Evolutionary conservation across 2,888 invertebrate genomes (phyloP).

Genomic region (Drosophila rubida): DNA sequence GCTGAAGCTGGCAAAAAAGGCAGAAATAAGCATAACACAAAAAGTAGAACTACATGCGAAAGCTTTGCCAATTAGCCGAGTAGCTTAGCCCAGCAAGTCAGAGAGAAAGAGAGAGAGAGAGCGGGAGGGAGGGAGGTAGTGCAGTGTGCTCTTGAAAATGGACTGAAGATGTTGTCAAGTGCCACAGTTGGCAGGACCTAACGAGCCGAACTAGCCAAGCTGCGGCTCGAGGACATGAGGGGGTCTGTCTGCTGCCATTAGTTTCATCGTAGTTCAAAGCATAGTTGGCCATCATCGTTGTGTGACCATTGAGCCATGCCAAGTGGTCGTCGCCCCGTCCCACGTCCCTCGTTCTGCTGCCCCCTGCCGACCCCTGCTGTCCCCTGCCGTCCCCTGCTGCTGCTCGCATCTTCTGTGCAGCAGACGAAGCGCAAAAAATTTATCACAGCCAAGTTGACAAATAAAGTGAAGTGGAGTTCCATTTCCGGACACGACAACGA

Average conservation of each 20-base stretch:
- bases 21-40: neutral
- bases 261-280: slow-evolving; percentile 77
- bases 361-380: neutral
- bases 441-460: slow-evolving; percentile 75
- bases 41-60: slow-evolving; percentile 9
- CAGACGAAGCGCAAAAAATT: slow-evolving; percentile 75
- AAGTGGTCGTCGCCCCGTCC: slow-evolving; percentile 65
- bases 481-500: slow-evolving; percentile 57
- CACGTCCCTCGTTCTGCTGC: too few relatives aligned
- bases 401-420: slow-evolving; percentile 30
- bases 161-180: slow-evolving; percentile 54
- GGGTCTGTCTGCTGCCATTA: slow-evolving; percentile 61
- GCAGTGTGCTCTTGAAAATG: slow-evolving; percentile 20
- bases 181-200: slow-evolving; percentile 20
- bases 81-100: too few relatives aligned
- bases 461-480: slow-evolving; percentile 71
- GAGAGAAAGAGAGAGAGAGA: too few relatives aligned
- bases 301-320: slow-evolving; percentile 66
- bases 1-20: slow-evolving; percentile 27
- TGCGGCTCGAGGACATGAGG: neutral
- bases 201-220: slow-evolving; percentile 17
- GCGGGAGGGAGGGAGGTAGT: too few relatives aligned
- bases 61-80: slow-evolving; percentile 61
- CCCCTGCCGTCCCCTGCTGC: neutral
- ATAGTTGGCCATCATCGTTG: slow-evolving; percentile 61